phyloP scores from a whole-genome alignment of 35 echinoderm and acorn worm species.

The Apostichopus californicus region DNA sequence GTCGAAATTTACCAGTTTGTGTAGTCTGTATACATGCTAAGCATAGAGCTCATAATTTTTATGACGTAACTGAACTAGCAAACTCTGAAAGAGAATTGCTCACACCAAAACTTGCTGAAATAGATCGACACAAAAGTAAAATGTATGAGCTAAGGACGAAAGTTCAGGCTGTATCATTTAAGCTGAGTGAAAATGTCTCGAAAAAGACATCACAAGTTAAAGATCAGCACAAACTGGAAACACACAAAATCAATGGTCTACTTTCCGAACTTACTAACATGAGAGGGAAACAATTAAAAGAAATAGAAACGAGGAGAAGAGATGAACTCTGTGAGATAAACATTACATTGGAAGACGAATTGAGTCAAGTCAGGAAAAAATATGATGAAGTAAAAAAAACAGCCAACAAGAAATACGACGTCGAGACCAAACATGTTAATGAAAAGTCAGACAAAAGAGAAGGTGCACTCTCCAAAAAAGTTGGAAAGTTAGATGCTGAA shows the following conservation, averaged over 20 bases:
- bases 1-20: conserved; percentile 9
- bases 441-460: not conserved
- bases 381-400: not conserved
- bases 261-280: not conserved
- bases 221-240: not conserved
- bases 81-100: not conserved
- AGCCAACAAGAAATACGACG: not conserved
- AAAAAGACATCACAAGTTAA: not conserved
- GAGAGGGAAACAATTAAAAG: not conserved
- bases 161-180: not conserved
- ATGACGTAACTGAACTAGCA: conserved; percentile 14
- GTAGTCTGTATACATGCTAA: not conserved
- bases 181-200: not conserved
- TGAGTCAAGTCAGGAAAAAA: not conserved
- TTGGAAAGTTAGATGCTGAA: not conserved
- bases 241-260: not conserved
- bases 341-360: not conserved
- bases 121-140: not conserved
- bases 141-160: not conserved
- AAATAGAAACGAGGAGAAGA: not conserved
- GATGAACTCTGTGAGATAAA: not conserved
- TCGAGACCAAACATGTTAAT: not conserved
- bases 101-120: not conserved
- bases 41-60: conserved; percentile 5
- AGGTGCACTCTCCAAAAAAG: not conserved